These are phyloP conservation scores for Numenius arquata DNA, from an alignment of 2,113 vertebrate genomes.

Conservation along the genomic window DNA sequence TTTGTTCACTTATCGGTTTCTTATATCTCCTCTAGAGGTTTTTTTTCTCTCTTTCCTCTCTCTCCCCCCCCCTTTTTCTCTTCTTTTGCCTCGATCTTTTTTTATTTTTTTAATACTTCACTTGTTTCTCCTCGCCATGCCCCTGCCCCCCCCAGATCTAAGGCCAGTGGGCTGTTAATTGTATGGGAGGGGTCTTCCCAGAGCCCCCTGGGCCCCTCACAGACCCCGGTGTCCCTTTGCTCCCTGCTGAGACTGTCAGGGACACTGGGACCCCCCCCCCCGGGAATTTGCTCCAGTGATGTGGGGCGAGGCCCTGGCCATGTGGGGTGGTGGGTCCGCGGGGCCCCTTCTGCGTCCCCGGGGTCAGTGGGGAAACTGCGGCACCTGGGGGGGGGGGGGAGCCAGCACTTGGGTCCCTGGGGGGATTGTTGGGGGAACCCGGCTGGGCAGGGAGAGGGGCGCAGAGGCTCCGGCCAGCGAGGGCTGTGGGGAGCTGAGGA, in stretches of 20 bases:
- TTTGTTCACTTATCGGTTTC: slow-evolving; percentile 50
- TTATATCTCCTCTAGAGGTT: slow-evolving; percentile 16
- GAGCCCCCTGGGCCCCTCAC: not conserved
- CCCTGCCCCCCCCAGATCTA: not conserved
- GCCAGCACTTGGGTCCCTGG: fast-evolving
- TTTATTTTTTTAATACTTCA: not conserved
- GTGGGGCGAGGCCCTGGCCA: fast-evolving
- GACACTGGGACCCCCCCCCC: fast-evolving
- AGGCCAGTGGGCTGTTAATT: not conserved
- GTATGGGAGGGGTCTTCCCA: not conserved
- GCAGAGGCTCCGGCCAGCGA: fast-evolving
- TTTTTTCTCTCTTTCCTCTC: not conserved
- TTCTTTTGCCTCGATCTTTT: not conserved
- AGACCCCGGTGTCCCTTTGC: not conserved
- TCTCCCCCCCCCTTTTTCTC: not conserved
- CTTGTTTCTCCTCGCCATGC: not conserved
- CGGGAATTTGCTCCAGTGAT: fast-evolving
- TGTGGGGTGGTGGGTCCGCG: fast-evolving
- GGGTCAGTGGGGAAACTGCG: not conserved
- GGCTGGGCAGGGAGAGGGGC: not conserved
- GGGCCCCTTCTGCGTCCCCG: not conserved
- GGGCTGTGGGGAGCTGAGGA: too few relatives aligned
- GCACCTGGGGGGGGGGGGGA: not conserved
- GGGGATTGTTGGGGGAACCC: not conserved
- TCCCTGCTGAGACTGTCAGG: not conserved